Base-by-base conservation (phyloP, 2,113 vertebrate genomes). In the Caloenas nicobarica region DNA sequence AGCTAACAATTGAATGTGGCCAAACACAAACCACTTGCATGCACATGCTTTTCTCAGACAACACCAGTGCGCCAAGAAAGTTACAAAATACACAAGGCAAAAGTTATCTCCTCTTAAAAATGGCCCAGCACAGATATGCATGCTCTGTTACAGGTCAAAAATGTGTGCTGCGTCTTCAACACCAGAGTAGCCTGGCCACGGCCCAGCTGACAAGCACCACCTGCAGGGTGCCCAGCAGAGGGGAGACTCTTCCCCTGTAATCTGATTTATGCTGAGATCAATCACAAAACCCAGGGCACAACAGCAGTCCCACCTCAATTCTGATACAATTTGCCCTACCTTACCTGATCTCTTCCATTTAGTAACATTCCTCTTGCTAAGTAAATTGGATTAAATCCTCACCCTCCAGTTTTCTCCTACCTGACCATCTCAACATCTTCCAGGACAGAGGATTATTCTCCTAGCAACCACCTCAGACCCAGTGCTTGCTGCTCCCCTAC, bases 121-220 rank as follows among this genome's bases (percentile, higher is more conserved):
- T 5, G 16, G 14, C 19, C 46, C 65, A 81, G 33, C 42, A 44
- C 0, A 0, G 65, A 58, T 7, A 13, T 3, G 7, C 21, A 16
- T 0, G 0, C 11, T 51, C 16, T 11, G 64, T 34, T 3, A 0
- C 31, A 44, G 24, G 10, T 73, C 18, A 57, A 73, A 61, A 80
- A 81, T 0, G 0, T 4, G 2, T 26, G n/a, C 58, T 57, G 18
- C 18, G 28, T 34, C 38, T 71, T 48, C 26, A 64, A 4, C 24
- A 29, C 10, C 38, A n/a, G 31, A 36, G 22, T 2, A 57, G 33
- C 33, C 8, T 71, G 77, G 33, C 65, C n/a, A 16, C 7, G 17
- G 48, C 42, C n/a, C n/a, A 4, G 83, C 22, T 46, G 53, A 81
- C 28, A 77, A 51, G 81, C 28, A 5, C 1, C 13, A 72, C 8